Evolutionary conservation across 2,888 invertebrate genomes (phyloP).

Genomic region (Stenodera caucasica): DNA sequence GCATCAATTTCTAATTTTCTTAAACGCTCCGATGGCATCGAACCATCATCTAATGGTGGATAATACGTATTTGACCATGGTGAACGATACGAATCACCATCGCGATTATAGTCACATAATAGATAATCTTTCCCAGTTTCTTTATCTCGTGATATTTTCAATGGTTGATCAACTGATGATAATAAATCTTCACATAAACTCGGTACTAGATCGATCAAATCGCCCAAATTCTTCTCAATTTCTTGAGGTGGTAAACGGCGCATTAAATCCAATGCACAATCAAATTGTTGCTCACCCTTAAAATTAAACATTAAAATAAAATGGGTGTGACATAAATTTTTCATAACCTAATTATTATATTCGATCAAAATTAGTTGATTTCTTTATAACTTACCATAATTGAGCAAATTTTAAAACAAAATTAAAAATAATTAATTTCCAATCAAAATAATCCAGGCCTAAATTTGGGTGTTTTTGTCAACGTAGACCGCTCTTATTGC

Average conservation of each 20-base stretch:
- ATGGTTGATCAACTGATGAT: constrained; percentile 98
- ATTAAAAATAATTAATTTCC: background rate
- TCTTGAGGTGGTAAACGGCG: constrained; percentile 98
- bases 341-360: background rate
- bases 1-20: constrained; percentile 96
- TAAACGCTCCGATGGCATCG: constrained; percentile 95
- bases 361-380: background rate
- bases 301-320: constrained; percentile 35
- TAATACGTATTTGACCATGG: constrained; percentile 99
- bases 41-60: constrained; percentile 96
- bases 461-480: constrained; percentile 1
- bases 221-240: constrained; percentile 97
- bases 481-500: background rate
- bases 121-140: constrained; percentile 96
- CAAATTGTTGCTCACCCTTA: constrained; percentile 95
- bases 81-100: constrained; percentile 85
- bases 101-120: constrained; percentile 98
- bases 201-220: constrained; percentile 96
- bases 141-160: constrained; percentile 96
- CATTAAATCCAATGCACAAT: constrained; percentile 99
- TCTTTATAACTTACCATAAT: background rate
- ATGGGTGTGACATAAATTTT: constrained; percentile 4
- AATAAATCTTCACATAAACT: constrained; percentile 94
- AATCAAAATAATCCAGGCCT: background rate
- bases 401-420: background rate